phyloP scores from a whole-genome alignment of 2,797 vertebrate genomes.

The Chelon auratus region DNA sequence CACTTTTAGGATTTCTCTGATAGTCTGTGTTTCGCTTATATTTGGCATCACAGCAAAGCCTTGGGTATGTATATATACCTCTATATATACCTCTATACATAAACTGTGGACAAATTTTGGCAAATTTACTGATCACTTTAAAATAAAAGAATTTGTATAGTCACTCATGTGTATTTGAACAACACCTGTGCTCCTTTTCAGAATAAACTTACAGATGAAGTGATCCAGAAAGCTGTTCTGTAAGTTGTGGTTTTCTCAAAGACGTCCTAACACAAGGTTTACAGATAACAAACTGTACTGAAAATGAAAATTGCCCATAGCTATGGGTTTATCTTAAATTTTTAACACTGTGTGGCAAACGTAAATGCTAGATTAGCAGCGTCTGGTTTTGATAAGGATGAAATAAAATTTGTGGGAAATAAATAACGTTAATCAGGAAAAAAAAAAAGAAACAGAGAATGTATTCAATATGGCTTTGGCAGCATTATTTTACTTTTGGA shows the following conservation, averaged over 20 bases:
- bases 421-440: too few species aligned
- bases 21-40: slow-evolving; percentile 71
- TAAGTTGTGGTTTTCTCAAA: slow-evolving; percentile 55
- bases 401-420: too few species aligned
- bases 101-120: background rate
- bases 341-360: too few species aligned
- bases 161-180: background rate
- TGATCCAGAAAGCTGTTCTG: slow-evolving; percentile 70
- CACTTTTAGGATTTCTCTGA: slow-evolving; percentile 70
- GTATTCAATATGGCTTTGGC: too few species aligned
- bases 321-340: background rate
- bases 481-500: too few species aligned
- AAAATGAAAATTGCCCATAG: too few species aligned
- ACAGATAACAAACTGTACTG: too few species aligned
- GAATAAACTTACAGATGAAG: slow-evolving; percentile 63
- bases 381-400: too few species aligned
- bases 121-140: slow-evolving; percentile 5
- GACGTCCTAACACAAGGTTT: too few species aligned
- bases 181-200: slow-evolving; percentile 58
- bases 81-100: too few species aligned
- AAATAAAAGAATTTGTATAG: slow-evolving; percentile 3
- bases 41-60: slow-evolving; percentile 73
- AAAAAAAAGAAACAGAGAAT: too few species aligned
- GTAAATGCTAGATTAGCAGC: too few species aligned
- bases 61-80: slow-evolving; percentile 71